Conservation (phyloP, 1,140 invertebrate genomes). For the Hestina assimilis region DNA sequence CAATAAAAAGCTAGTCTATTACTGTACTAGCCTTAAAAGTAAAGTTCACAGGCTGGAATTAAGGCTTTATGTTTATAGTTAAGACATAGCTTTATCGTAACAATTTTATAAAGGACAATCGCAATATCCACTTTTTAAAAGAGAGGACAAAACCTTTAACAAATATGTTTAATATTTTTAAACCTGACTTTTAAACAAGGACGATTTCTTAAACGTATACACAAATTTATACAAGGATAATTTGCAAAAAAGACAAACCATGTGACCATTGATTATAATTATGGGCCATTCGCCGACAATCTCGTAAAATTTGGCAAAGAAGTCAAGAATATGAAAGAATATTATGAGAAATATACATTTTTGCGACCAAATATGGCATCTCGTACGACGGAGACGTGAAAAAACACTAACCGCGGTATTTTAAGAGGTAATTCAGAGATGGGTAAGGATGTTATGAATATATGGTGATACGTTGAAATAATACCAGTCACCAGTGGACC, state of each 20-base stretch:
- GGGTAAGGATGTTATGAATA: neutral
- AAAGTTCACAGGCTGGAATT: too few relatives aligned
- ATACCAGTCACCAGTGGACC: too few relatives aligned
- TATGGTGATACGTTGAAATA: neutral
- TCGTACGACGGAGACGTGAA: neutral
- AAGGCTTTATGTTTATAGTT: too few relatives aligned
- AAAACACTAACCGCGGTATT: constrained; percentile 5
- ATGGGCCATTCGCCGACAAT: constrained; percentile 11
- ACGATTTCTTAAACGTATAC: too few relatives aligned
- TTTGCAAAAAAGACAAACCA: constrained; percentile 4
- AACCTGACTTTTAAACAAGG: too few relatives aligned
- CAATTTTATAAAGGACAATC: too few relatives aligned
- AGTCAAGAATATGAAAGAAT: neutral
- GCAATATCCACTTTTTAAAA: too few relatives aligned
- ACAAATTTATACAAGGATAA: neutral
- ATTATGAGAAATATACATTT: constrained; percentile 20
- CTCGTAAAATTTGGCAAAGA: constrained; percentile 5
- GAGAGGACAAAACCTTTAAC: too few relatives aligned
- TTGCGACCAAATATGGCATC: constrained; percentile 8
- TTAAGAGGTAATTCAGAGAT: constrained; percentile 11
- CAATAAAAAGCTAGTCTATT: too few relatives aligned
- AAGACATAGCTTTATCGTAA: too few relatives aligned
- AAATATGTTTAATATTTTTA: too few relatives aligned
- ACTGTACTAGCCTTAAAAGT: too few relatives aligned
- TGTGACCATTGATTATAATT: constrained; percentile 9